phyloP scores from a whole-genome alignment of 2,113 vertebrate genomes.

The Peromyscus maniculatus region DNA sequence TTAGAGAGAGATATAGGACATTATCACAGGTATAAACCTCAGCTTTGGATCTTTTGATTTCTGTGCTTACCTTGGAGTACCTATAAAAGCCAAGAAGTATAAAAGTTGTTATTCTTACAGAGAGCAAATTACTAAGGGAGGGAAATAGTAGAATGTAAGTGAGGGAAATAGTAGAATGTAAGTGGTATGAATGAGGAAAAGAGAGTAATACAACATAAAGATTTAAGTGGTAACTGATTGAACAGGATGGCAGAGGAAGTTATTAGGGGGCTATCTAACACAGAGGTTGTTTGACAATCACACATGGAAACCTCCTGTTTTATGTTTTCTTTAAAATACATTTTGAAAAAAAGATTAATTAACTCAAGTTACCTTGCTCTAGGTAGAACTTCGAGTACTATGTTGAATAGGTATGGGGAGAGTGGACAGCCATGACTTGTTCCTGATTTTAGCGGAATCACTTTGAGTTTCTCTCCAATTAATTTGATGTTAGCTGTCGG shows the following conservation, averaged over 20 bases:
- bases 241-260: neutral
- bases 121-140: neutral
- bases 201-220: neutral
- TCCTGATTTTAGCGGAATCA: no score
- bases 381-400: no score
- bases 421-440: no score
- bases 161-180: neutral
- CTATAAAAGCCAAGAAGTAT: neutral
- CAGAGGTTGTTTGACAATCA: neutral
- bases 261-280: neutral
- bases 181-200: neutral
- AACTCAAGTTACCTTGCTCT: no score
- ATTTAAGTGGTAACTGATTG: neutral
- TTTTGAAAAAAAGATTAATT: neutral
- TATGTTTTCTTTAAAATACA: neutral
- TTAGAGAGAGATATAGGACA: neutral
- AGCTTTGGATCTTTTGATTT: neutral
- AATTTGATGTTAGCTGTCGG: no score
- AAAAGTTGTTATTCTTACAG: neutral
- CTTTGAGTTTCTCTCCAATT: no score
- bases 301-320: neutral
- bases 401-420: no score
- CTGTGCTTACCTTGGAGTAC: neutral
- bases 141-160: neutral
- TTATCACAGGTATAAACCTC: no score